Percentiles rank a stretch among this genome's conserved stretches.
Conservation (phyloP, 64 coral and sea anemone species). For the Astreopora myriophthalma region DNA sequence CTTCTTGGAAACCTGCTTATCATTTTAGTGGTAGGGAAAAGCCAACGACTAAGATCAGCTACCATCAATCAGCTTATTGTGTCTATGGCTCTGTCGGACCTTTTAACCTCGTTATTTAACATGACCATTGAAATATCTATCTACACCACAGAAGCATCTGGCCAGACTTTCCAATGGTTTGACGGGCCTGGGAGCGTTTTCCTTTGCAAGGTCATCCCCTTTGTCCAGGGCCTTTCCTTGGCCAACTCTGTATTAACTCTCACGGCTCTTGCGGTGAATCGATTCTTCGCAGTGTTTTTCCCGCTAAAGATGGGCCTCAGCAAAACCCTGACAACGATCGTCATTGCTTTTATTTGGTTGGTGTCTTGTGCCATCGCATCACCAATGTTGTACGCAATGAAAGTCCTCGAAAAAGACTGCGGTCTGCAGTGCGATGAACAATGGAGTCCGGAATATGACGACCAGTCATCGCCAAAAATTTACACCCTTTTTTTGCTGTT, state of each 20-base stretch:
- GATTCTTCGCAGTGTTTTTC: conserved; percentile 38
- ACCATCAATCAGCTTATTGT: conserved; percentile 32
- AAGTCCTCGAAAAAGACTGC: background rate
- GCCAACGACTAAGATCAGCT: conserved; percentile 6
- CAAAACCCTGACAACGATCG: background rate
- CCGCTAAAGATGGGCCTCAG: conserved; percentile 45
- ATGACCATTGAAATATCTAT: conserved; percentile 27
- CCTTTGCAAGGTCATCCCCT: conserved; percentile 42
- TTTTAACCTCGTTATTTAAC: conserved; percentile 45
- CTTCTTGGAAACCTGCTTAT: background rate
- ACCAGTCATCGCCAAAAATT: background rate
- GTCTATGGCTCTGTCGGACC: conserved; percentile 50
- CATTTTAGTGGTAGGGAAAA: background rate
- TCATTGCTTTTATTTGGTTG: conserved; percentile 31
- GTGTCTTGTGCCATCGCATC: background rate
- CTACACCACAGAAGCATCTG: conserved; percentile 5
- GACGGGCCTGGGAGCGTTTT: background rate
- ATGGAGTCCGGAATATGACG: background rate
- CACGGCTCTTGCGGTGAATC: conserved; percentile 45
- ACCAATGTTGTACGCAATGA: conserved; percentile 40
- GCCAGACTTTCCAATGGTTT: background rate
- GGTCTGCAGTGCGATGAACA: conserved; percentile 19
- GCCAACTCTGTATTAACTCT: conserved; percentile 54
- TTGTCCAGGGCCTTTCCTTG: conserved; percentile 29
- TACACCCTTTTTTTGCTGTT: conserved; percentile 44